Conservation (phyloP, 2,113 vertebrate species). For the Pseudois nayaur region DNA sequence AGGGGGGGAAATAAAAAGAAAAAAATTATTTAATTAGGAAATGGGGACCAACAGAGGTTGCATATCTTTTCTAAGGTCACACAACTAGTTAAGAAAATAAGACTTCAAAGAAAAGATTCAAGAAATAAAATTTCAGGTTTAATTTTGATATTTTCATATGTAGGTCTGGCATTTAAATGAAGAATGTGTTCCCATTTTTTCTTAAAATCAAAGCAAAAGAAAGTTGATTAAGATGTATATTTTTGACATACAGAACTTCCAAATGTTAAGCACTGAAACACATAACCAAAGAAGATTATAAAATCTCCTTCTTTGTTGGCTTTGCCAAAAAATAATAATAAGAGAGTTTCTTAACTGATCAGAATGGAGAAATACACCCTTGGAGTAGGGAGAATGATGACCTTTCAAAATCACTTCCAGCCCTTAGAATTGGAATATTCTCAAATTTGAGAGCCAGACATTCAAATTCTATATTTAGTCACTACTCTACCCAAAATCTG, state of each 20-base stretch:
- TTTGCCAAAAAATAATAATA: neutral
- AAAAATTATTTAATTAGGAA: neutral
- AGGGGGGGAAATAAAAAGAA: neutral
- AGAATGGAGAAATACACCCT: neutral
- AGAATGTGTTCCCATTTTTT: slow-evolving; percentile 24
- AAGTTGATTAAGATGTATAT: slow-evolving; percentile 1
- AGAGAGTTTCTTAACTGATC: slow-evolving; percentile 21
- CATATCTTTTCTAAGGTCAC: slow-evolving; percentile 25
- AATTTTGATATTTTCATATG: slow-evolving; percentile 24
- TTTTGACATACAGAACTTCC: slow-evolving; percentile 34
- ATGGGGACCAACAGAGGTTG: neutral
- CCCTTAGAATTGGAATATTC: slow-evolving; percentile 14
- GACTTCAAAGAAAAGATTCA: neutral
- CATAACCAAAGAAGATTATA: slow-evolving; percentile 25
- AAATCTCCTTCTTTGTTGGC: slow-evolving; percentile 1
- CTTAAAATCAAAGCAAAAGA: slow-evolving; percentile 40
- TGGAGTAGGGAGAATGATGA: neutral
- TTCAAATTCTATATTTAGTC: slow-evolving; percentile 19
- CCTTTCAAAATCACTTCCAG: slow-evolving; percentile 33
- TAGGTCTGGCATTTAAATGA: slow-evolving; percentile 25
- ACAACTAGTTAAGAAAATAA: slow-evolving; percentile 49
- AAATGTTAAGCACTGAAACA: neutral
- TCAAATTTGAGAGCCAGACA: slow-evolving; percentile 27
- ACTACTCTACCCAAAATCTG: neutral
- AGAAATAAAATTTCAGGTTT: slow-evolving; percentile 37